Evolutionary conservation across 1,140 invertebrate genomes (phyloP).

Genomic region (Drosophila kanapiae): DNA sequence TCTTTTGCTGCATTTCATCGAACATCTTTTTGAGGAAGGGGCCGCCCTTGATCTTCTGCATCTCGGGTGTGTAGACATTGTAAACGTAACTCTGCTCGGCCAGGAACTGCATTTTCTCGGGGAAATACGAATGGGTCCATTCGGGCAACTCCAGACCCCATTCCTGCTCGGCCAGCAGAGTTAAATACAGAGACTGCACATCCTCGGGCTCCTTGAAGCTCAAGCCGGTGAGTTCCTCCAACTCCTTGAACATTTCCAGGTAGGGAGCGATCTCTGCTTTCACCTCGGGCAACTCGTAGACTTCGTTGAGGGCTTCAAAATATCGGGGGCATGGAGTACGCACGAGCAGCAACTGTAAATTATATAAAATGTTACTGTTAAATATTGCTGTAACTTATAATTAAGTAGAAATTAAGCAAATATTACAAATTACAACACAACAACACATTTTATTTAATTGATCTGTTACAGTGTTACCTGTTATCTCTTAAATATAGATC

Average conservation of each 20-base stretch:
- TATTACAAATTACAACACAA: not conserved
- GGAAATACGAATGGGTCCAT: conserved; percentile 88
- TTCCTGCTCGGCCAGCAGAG: conserved; percentile 88
- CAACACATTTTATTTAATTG: not conserved
- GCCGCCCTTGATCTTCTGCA: conserved; percentile 88
- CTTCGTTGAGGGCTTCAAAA: conserved; percentile 86
- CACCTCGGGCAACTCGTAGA: conserved; percentile 86
- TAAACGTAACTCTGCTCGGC: conserved; percentile 87
- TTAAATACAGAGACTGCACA: conserved; percentile 88
- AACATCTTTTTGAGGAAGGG: conserved; percentile 89
- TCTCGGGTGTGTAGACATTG: conserved; percentile 87
- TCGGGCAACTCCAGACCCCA: conserved; percentile 88
- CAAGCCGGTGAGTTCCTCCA: conserved; percentile 87
- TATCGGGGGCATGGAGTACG: conserved; percentile 87
- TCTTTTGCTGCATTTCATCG: conserved; percentile 87
- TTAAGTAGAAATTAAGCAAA: not conserved
- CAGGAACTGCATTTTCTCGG: conserved; percentile 87
- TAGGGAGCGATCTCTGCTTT: conserved; percentile 86
- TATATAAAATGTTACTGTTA: not conserved
- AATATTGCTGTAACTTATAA: not conserved
- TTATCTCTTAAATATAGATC: not conserved
- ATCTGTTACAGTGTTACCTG: not conserved
- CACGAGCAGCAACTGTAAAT: conserved; percentile 86
- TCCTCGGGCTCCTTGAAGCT: conserved; percentile 88
- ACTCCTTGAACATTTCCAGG: conserved; percentile 86